Evolutionary conservation across 1,140 invertebrate genomes (phyloP), one percentile per base, ranked within the genome.

Genomic region (Drosophila sulfurigaster): DNA sequence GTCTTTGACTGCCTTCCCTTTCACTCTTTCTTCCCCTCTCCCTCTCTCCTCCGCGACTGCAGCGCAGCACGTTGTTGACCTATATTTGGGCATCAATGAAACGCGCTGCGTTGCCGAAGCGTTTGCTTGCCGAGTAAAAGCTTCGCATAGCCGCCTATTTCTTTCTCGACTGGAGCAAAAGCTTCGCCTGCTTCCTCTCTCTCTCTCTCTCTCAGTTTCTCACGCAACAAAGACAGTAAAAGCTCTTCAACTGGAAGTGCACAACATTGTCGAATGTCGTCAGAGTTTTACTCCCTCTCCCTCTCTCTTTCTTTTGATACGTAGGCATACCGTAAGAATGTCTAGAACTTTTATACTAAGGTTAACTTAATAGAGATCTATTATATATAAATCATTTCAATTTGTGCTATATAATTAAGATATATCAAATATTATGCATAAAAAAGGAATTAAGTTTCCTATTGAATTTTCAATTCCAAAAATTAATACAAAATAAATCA

Each of bases 81-180:
- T 91, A 91, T 91, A 91, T 91, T 91, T 88, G 68, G 77, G 82
- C 90, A 91, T 91, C 90, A 91, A 91, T 91, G 90, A 91, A 91
- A 86, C 66, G 16, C 46, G 54, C 65, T 78, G 54, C 54, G 28
- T 28, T 49, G 58, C 30, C 30, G 59, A 16, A 10, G 52, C 52
- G 16, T 15, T 59, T 48, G 16, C 20, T 59, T 48, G 46, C 16
- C 30, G 63, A 74, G 63, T 78, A 75, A 75, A 75, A 75, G 73
- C 73, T 75, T 51, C 35, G 48, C 30, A 25, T 59, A 54, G 52
- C 45, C 66, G 66, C 72, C 41, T 30, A 30, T 38, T 56, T 56
- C 59, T 48, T 63, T 64, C 8, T 54, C 45, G n/a, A 30, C 56
- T 68, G 65, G 49, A 63, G 56, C 56, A 68, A 68, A 64, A 70